Evolutionary conservation across 2,888 invertebrate genomes (phyloP), one percentile per base, ranked within the genome.

Genomic region (Leucophenga montana): DNA sequence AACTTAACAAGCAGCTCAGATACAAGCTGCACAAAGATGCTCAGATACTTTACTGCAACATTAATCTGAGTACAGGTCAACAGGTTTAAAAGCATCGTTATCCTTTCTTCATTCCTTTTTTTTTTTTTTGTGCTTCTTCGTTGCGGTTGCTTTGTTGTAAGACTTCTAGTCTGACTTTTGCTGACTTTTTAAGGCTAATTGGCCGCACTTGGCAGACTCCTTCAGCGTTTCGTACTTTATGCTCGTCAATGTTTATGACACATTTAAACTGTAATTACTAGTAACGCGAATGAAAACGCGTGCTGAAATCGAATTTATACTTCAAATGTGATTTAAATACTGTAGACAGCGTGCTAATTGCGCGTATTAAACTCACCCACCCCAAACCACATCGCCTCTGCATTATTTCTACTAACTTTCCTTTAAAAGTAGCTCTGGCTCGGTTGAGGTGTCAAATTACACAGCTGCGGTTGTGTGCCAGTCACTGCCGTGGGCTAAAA

Each of bases 371-470:
- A 39, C 39, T 39, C 39, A 39, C 39, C 39, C 27, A 3, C 3
- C 27, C 39, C 39, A 8, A 8, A 33, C 3, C 8, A n/a, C n/a
- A n/a, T n/a, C n/a, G n/a, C n/a, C n/a, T n/a, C n/a, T n/a, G n/a
- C n/a, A n/a, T n/a, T n/a, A n/a, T n/a, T n/a, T n/a, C n/a, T n/a
- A n/a, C n/a, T n/a, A n/a, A n/a, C n/a, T n/a, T n/a, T n/a, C 39
- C 11, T 39, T 39, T 3, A 11, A 39, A 39, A 11, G 39, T 39
- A 39, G 39, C 39, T n/a, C n/a, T 39, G 39, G 39, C 9, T 39
- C 39, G 1, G 39, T 39, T 39, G 39, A 39, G 70, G 82, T 82
- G 79, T 82, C 82, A 72, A 78, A 76, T 82, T 82, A 84, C 84
- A 75, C 70, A 75, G 70, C 72, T 72, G 71, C 75, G 70, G 61